Conservation (phyloP, 2,888 invertebrate genomes). For the Plemyria rubiginata region DNA sequence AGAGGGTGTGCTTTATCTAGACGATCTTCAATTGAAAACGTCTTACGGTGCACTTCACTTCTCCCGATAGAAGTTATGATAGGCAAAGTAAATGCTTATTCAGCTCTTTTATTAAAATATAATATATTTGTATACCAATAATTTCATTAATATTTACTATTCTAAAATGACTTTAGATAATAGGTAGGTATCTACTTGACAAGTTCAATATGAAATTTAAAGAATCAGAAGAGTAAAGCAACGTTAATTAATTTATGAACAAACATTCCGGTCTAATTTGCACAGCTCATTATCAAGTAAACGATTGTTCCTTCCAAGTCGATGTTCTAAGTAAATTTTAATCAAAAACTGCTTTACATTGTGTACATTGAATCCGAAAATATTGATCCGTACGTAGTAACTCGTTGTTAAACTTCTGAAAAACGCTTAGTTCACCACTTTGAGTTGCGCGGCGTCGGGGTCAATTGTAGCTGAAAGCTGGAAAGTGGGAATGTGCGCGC, state of each 20-base stretch:
- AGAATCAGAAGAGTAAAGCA: slow-evolving; percentile 18
- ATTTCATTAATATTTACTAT: too few relatives aligned
- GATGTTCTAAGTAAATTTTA: slow-evolving; percentile 17
- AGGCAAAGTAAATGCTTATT: slow-evolving; percentile 32
- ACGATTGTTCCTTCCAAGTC: slow-evolving; percentile 15
- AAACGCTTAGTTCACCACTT: slow-evolving; percentile 14
- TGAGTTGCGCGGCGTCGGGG: slow-evolving; percentile 20
- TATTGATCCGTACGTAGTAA: slow-evolving; percentile 10
- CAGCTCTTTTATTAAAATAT: slow-evolving; percentile 29
- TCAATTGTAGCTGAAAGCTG: slow-evolving; percentile 30
- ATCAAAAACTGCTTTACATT: slow-evolving; percentile 16
- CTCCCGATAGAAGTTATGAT: slow-evolving; percentile 37
- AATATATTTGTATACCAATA: neutral
- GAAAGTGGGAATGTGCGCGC: slow-evolving; percentile 43
- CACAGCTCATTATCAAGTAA: slow-evolving; percentile 26
- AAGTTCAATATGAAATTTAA: slow-evolving; percentile 12
- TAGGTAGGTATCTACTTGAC: neutral
- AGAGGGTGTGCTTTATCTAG: slow-evolving; percentile 58
- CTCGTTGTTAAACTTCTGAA: slow-evolving; percentile 10
- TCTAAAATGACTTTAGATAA: slow-evolving; percentile 8
- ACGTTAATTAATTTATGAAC: slow-evolving; percentile 29
- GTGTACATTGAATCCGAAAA: slow-evolving; percentile 14
- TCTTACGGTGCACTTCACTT: slow-evolving; percentile 42
- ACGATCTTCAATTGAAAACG: slow-evolving; percentile 52
- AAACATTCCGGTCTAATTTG: slow-evolving; percentile 22